phyloP scores from a whole-genome alignment of 2,888 invertebrate species.

The Microctonus aethiopoides region DNA sequence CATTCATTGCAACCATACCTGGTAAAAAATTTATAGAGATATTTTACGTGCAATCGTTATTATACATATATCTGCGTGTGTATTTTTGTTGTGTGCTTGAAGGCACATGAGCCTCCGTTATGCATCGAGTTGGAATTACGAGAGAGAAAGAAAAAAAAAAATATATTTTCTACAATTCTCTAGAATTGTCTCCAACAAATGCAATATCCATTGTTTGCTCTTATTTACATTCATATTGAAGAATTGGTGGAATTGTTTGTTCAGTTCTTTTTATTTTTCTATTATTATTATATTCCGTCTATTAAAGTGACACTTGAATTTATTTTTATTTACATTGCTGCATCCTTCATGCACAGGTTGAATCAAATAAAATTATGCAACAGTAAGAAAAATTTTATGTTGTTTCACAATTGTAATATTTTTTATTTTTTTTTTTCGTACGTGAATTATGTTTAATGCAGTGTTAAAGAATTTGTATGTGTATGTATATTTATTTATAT shows the following conservation, averaged over 20 bases:
- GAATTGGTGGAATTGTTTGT: background rate
- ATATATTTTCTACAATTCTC: conserved; percentile 29
- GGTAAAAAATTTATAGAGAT: conserved; percentile 1
- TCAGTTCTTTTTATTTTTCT: conserved; percentile 1
- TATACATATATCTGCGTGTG: background rate
- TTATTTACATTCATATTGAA: conserved; percentile 28
- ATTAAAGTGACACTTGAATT: background rate
- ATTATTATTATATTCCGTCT: background rate
- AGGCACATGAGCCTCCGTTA: conserved; percentile 29
- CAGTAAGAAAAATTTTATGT: background rate
- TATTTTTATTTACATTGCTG: background rate
- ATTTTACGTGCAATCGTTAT: background rate
- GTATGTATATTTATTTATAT: background rate
- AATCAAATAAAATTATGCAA: background rate
- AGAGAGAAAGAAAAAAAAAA: too few species aligned
- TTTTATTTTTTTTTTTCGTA: background rate
- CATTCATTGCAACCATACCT: conserved; percentile 25
- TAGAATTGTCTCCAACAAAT: conserved; percentile 20
- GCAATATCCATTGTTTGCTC: conserved; percentile 14
- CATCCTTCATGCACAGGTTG: background rate
- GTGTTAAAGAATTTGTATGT: background rate
- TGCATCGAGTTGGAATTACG: conserved; percentile 32
- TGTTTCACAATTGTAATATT: background rate
- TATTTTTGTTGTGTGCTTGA: background rate
- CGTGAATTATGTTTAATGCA: background rate